These are phyloP conservation scores for Patiria pectinifera DNA, from an alignment of 53 echinoderm and acorn worm species.

Conservation along the genomic window DNA sequence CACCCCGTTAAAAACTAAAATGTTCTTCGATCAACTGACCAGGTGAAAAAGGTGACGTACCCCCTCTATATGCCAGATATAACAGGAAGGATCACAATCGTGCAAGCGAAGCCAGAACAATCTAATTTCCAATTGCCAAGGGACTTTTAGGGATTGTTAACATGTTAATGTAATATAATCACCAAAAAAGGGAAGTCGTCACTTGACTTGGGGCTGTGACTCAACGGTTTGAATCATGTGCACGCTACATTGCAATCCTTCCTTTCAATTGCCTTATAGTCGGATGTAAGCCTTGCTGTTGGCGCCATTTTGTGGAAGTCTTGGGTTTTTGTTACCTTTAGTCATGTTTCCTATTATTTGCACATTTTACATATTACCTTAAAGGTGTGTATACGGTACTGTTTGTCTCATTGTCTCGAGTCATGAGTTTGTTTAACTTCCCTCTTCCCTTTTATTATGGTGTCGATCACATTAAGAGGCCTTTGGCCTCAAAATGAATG, in stretches of 20 bases:
- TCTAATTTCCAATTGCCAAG: neutral
- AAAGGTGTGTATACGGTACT: too few species aligned
- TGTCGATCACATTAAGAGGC: too few species aligned
- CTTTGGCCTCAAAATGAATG: too few species aligned
- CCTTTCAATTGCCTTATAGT: conserved; percentile 17
- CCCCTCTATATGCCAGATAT: neutral
- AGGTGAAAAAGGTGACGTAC: neutral
- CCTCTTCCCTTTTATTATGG: too few species aligned
- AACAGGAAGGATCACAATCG: neutral
- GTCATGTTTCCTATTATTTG: neutral
- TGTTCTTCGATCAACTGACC: neutral
- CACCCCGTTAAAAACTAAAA: too few species aligned
- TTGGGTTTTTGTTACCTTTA: neutral
- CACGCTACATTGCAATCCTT: neutral
- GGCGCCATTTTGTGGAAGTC: neutral
- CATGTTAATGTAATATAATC: neutral
- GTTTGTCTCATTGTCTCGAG: too few species aligned
- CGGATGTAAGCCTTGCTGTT: neutral
- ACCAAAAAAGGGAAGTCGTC: neutral
- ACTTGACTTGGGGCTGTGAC: neutral
- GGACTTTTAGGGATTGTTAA: neutral
- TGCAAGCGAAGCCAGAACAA: neutral
- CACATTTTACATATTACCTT: too few species aligned
- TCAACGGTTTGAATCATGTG: neutral
- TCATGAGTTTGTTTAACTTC: too few species aligned